phyloP scores from a whole-genome alignment of 1,140 invertebrate species.

The Amphibalanus amphitrite region DNA sequence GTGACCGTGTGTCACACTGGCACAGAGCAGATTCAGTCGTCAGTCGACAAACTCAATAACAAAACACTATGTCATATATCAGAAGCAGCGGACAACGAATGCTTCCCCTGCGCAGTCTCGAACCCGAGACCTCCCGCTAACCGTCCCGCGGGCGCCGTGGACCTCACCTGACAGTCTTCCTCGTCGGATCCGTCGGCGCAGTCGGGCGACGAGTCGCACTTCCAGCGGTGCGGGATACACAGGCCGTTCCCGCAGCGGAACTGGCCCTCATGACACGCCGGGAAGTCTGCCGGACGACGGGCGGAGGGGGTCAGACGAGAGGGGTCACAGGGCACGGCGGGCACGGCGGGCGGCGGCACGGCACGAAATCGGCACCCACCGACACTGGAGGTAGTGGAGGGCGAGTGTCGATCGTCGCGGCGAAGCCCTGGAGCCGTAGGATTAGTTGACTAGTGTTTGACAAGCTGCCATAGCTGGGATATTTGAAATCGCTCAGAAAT shows the following conservation, averaged over 20 bases:
- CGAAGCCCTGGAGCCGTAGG: not conserved
- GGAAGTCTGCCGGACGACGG: constrained; percentile 46
- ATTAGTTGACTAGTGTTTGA: not conserved
- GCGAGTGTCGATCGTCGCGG: not conserved
- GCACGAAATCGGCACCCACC: too few relatives aligned
- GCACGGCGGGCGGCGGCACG: not conserved
- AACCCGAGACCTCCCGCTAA: not conserved
- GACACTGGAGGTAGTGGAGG: not conserved
- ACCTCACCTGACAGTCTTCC: constrained; percentile 50
- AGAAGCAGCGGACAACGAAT: not conserved
- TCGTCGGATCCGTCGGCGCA: constrained; percentile 48
- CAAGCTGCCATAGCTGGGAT: not conserved
- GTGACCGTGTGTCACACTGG: not conserved
- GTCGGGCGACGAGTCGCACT: constrained; percentile 31
- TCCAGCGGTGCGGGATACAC: constrained; percentile 57
- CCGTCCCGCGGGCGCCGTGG: constrained; percentile 28
- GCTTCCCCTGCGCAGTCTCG: not conserved
- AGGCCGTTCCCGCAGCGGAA: constrained; percentile 83
- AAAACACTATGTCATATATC: not conserved
- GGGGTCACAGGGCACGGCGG: not conserved
- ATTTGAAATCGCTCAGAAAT: too few relatives aligned
- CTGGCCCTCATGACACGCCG: constrained; percentile 71
- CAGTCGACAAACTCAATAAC: not conserved
- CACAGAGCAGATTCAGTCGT: not conserved
- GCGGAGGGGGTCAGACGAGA: not conserved